Conservation (phyloP, 2,888 invertebrate genomes). For the Zygothrica quintamaculata region DNA sequence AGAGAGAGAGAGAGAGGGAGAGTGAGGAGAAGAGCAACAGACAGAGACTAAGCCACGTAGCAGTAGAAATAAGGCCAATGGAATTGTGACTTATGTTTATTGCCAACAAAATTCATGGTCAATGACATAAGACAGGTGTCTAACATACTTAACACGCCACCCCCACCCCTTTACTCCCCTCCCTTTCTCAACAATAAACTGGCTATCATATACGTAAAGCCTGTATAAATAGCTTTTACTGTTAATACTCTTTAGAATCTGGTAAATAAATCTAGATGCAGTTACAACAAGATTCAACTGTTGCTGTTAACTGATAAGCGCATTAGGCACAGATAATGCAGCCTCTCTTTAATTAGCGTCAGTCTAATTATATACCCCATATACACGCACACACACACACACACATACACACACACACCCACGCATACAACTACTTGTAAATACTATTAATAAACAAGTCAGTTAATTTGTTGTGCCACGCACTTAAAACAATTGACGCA, state of each 20-base stretch:
- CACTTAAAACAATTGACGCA: constrained; percentile 60
- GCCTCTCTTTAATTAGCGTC: constrained; percentile 38
- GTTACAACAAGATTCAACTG: constrained; percentile 3
- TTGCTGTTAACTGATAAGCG: constrained; percentile 46
- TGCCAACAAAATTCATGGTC: constrained; percentile 52
- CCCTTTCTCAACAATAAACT: no score
- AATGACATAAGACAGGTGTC: constrained; percentile 37
- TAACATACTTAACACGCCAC: not conserved
- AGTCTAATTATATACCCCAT: constrained; percentile 34
- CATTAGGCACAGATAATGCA: constrained; percentile 37
- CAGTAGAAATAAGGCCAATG: constrained; percentile 37
- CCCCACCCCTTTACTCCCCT: not conserved
- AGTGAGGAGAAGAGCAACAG: no score
- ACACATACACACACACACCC: constrained; percentile 6
- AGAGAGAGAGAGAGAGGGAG: no score
- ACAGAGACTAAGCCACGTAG: constrained; percentile 6
- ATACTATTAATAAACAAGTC: constrained; percentile 52
- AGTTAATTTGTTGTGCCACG: constrained; percentile 47
- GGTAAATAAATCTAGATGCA: constrained; percentile 19
- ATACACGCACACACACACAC: constrained; percentile 9
- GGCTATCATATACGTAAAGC: no score
- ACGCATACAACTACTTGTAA: not conserved
- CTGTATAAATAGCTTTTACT: no score
- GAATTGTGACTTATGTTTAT: constrained; percentile 54
- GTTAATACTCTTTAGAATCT: no score